Evolutionary conservation across 1,140 invertebrate species (phyloP).

Genomic region (Pygmarrhopalites habei): DNA sequence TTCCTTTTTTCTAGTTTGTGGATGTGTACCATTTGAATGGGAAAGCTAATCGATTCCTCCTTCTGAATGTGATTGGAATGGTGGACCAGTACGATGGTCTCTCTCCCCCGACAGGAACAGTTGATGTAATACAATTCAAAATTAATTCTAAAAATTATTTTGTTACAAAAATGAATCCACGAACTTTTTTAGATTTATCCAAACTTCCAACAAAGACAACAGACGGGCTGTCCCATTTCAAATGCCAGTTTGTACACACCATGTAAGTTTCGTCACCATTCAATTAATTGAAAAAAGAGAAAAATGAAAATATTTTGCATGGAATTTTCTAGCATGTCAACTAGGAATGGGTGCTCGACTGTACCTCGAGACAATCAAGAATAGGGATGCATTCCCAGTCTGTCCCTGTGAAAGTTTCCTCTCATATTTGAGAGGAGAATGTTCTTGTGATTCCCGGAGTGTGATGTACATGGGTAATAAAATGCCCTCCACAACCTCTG

Average conservation of each 20-base stretch:
- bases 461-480: constrained; percentile 26
- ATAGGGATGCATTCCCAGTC: constrained; percentile 18
- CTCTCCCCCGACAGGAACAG: constrained; percentile 1
- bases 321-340: background rate
- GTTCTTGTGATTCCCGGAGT: constrained; percentile 13
- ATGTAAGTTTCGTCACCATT: background rate
- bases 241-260: constrained; percentile 1
- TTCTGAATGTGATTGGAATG: background rate
- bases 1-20: no score
- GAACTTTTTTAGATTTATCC: no score
- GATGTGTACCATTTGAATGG: constrained; percentile 29
- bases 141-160: constrained; percentile 2
- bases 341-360: constrained; percentile 13
- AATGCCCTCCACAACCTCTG: constrained; percentile 5
- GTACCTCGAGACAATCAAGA: constrained; percentile 14
- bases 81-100: background rate
- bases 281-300: background rate
- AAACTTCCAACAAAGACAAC: constrained; percentile 2
- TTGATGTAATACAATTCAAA: no score
- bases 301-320: background rate
- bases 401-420: constrained; percentile 21
- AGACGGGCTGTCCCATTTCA: background rate
- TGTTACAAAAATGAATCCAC: no score
- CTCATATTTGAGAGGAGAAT: constrained; percentile 18
- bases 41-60: constrained; percentile 18